These are phyloP conservation scores for Kryptolebias ocellatus DNA, from an alignment of 2,797 vertebrate genomes.

Conservation along the genomic window DNA sequence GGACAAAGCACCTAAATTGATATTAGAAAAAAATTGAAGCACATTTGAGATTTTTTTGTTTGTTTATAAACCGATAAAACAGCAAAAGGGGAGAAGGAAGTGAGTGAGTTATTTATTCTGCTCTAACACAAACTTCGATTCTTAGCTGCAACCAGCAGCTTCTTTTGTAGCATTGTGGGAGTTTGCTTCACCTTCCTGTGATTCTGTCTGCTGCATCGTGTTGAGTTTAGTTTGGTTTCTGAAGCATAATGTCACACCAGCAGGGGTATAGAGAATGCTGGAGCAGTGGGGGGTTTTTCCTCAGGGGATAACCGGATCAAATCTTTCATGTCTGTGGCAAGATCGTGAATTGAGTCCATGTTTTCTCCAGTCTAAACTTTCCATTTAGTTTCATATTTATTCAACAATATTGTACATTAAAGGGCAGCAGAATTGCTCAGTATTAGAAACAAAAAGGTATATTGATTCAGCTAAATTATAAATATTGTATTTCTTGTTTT, in stretches of 20 bases:
- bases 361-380: constrained; percentile 11
- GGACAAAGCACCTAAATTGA: constrained; percentile 13
- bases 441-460: background rate
- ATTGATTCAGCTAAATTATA: background rate
- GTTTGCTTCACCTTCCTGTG: background rate
- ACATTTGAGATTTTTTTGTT: constrained; percentile 15
- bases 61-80: constrained; percentile 1
- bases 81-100: background rate
- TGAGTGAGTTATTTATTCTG: too few species aligned
- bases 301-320: constrained; percentile 9
- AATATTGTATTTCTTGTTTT: background rate
- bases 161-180: constrained; percentile 20
- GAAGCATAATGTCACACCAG: constrained; percentile 34
- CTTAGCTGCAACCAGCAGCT: constrained; percentile 18
- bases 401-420: constrained; percentile 6
- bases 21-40: constrained; percentile 10
- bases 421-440: background rate
- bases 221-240: constrained; percentile 34
- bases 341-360: constrained; percentile 20
- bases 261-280: constrained; percentile 16
- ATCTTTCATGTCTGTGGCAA: constrained; percentile 15
- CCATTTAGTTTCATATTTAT: constrained; percentile 5
- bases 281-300: constrained; percentile 20
- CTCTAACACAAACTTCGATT: constrained; percentile 4
- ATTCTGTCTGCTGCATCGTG: constrained; percentile 13